Percentiles rank a stretch among this genome's conserved stretches.
Evolutionary conservation across 2,113 vertebrate genomes (phyloP).

Genomic region (Calidris pugnax): DNA sequence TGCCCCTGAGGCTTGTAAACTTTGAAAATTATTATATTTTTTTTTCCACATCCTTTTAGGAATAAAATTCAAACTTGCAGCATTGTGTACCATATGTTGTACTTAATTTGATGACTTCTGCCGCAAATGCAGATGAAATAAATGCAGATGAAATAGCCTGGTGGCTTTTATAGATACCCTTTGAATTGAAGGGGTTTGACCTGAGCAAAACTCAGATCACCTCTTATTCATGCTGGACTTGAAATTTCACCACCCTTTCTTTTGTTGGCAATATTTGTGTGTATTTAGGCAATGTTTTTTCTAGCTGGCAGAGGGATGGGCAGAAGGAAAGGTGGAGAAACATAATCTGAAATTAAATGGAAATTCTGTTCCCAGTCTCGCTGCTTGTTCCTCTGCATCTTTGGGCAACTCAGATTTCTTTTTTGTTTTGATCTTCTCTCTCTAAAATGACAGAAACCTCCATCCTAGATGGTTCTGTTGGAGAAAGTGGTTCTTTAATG

Average conservation of each 20-base stretch:
- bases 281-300: not conserved
- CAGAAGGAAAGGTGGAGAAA: not conserved
- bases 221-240: not conserved
- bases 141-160: not conserved
- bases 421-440: not conserved
- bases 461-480: not conserved
- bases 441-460: not conserved
- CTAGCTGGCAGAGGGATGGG: not conserved
- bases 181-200: not conserved
- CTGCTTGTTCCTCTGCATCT: not conserved
- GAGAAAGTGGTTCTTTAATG: not conserved
- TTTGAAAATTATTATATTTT: not conserved
- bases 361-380: not conserved
- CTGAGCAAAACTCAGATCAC: not conserved
- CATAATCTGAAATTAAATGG: not conserved
- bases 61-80: not conserved
- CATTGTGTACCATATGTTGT: not conserved
- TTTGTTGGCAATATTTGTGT: not conserved
- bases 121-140: not conserved
- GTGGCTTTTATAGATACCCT: not conserved
- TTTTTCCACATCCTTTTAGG: slow-evolving; percentile 1
- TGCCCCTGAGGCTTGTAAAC: slow-evolving; percentile 2
- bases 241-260: not conserved
- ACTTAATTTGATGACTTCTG: not conserved
- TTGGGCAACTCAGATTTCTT: not conserved